Percentiles rank a stretch among this genome's conserved stretches.
Evolutionary conservation across 1,140 invertebrate genomes (phyloP).

Genomic region (Panonychus citri): DNA sequence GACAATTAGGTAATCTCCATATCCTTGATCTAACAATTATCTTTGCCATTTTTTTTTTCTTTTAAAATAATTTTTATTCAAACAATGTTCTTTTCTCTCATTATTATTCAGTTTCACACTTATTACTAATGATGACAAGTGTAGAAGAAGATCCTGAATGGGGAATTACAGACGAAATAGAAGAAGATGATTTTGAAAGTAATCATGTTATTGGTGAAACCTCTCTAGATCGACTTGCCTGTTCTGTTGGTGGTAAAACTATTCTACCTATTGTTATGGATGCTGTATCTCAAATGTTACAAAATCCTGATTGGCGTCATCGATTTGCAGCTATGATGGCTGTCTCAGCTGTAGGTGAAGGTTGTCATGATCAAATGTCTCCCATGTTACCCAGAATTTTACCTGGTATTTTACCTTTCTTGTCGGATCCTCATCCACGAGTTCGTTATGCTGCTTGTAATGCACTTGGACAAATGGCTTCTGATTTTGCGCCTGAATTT

Average conservation of each 20-base stretch:
- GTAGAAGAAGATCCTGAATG: conserved; percentile 77
- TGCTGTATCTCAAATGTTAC: conserved; percentile 54
- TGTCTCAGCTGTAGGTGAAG: conserved; percentile 90
- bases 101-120: conserved; percentile 39
- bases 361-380: conserved; percentile 95
- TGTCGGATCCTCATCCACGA: conserved; percentile 71
- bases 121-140: conserved; percentile 89
- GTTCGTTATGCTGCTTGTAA: conserved; percentile 94
- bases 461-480: conserved; percentile 96
- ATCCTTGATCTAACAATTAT: no score
- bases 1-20: conserved; percentile 18
- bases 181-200: conserved; percentile 39
- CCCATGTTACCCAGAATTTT: conserved; percentile 68
- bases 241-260: conserved; percentile 81
- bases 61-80: neutral
- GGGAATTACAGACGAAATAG: conserved; percentile 40
- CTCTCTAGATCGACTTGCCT: conserved; percentile 81
- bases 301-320: conserved; percentile 28
- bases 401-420: conserved; percentile 59
- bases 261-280: conserved; percentile 67
- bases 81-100: conserved; percentile 11
- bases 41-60: neutral
- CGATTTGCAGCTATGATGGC: conserved; percentile 90
- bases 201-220: conserved; percentile 88
- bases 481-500: conserved; percentile 86